Evolutionary conservation across 2,888 invertebrate species (phyloP).

Genomic region (Ferrisia virgata): DNA sequence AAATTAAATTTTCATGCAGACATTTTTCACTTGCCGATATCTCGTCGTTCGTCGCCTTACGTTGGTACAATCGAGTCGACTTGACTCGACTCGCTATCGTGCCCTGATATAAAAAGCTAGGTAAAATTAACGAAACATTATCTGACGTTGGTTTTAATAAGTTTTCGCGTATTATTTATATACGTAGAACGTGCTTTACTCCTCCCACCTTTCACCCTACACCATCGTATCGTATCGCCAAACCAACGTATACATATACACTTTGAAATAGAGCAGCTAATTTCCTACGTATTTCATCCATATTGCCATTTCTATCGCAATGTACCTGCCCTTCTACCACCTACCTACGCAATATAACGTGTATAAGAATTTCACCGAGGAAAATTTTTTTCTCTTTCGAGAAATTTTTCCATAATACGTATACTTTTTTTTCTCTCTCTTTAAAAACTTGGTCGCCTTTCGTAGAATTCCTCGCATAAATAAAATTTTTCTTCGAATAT

Average conservation of each 20-base stretch:
- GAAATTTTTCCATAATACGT: not conserved
- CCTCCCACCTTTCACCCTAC: no score
- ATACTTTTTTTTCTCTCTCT: not conserved
- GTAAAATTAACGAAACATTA: constrained; percentile 25
- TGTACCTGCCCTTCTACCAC: no score
- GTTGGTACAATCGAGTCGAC: no score
- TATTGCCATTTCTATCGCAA: not conserved
- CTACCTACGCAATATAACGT: not conserved
- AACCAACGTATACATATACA: not conserved
- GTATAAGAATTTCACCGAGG: not conserved
- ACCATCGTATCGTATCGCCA: no score
- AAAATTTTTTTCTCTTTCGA: not conserved
- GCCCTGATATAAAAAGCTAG: not conserved
- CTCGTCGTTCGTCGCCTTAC: not conserved
- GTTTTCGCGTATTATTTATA: constrained; percentile 19
- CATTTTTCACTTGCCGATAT: constrained; percentile 5
- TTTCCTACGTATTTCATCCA: not conserved
- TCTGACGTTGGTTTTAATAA: constrained; percentile 28
- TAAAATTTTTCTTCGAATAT: not conserved
- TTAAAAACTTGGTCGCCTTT: not conserved
- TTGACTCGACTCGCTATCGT: not conserved
- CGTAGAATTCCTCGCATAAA: not conserved
- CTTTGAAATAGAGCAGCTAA: not conserved
- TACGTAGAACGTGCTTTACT: not conserved
- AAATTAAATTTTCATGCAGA: constrained; percentile 9